Conservation (phyloP, 2,888 invertebrate species). For the Globia sparganii region DNA sequence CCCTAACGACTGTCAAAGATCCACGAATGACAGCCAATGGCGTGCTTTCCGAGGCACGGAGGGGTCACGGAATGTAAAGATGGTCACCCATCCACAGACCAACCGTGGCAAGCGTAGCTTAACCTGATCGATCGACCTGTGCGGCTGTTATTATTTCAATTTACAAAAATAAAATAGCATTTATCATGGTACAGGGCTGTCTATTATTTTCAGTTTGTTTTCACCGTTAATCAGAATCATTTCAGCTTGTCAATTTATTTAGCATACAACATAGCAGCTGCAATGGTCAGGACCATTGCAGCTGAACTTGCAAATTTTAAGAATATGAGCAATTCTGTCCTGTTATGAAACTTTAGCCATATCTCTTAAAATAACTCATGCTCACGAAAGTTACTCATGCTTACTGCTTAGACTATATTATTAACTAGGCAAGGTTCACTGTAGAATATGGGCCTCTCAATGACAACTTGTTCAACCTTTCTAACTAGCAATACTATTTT, state of each 20-base stretch:
- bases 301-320: not conserved
- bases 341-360: not conserved
- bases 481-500: not conserved
- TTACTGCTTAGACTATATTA: not conserved
- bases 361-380: not conserved
- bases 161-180: not conserved
- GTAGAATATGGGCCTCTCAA: not conserved
- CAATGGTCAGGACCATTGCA: too few relatives aligned
- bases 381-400: not conserved
- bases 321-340: not conserved
- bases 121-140: too few relatives aligned
- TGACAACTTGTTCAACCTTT: not conserved
- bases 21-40: too few relatives aligned
- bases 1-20: too few relatives aligned
- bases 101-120: too few relatives aligned
- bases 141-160: too few relatives aligned
- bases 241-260: not conserved
- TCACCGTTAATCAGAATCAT: not conserved
- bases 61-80: too few relatives aligned
- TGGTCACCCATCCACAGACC: too few relatives aligned
- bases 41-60: too few relatives aligned
- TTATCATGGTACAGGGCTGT: not conserved
- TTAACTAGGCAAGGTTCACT: not conserved
- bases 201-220: not conserved
- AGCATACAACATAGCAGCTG: not conserved